Evolutionary conservation across 2,797 vertebrate genomes (phyloP), one percentile per base, ranked within the genome.

Genomic region (Pipistrellus pipistrellus): DNA sequence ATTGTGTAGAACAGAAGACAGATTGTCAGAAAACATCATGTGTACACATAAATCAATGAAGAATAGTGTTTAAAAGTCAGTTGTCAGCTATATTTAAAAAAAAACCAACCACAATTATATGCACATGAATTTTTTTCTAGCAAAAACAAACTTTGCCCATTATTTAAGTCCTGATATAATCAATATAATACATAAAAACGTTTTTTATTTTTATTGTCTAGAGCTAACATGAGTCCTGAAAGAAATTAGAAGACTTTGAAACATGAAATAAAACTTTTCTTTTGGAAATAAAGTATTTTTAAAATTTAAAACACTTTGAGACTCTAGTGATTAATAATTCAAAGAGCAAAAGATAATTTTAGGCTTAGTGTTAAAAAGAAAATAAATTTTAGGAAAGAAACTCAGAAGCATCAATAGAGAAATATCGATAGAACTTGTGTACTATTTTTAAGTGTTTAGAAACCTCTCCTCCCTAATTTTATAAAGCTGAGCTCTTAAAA

Each of bases 291-390:
- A 78, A 91, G 12, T 75, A 78, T 66, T 96, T 83, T 3, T 66
- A 80, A 87, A 93, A 73, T 55, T 68, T 18, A 83, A 76, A 94
- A 88, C 21, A 89, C 13, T 57, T 75, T 38, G 53, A 84, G 11
- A 53, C 32, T 78, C n/a, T 80, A 71, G 48, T 85, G 6, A 77
- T 78, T 62, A 57, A 72, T 4, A 83, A 59, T 91, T 94, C 35
- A 93, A 84, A 76, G 38, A 55, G 8, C 21, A 35, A 90, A 48
- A 30, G 11, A 30, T 51, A 2, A 85, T 53, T 87, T 91, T 82
- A 55, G 2, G 6, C 3, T 71, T 80, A 64, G 9, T 68, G 32
- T 88, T 78, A 76, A 85, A 77, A 41, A 51, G 25, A 38, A 73
- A 48, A 57, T 25, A 32, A 90, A 69, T 20, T 48, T 93, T 85